Evolutionary conservation across 1,140 invertebrate genomes (phyloP), one percentile per base, ranked within the genome.

Genomic region (Spodoptera litura): DNA sequence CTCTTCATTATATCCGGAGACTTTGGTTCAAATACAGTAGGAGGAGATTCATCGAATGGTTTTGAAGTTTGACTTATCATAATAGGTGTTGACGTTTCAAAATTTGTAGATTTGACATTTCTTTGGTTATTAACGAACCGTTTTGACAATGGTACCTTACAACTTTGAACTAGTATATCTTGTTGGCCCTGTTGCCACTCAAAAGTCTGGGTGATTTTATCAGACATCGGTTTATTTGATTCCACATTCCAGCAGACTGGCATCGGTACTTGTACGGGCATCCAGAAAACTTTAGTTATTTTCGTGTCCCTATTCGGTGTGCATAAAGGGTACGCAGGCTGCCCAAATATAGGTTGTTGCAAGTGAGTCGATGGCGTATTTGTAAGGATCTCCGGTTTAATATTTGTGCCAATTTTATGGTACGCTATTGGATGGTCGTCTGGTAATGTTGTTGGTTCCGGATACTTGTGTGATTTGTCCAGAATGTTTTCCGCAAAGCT

Each of bases 271-370:
- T 44, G 38, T 6, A 44, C 9, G 38, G 83, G 81, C 25, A 82
- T 70, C 80, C 83, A 88, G n/a, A 85, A 58, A 44, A 83, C 75
- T 52, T 82, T 81, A 10, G 82, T 75, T 35, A 81, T 80, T 12
- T 74, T 64, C 6, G 72, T 49, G 11, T 73, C 25, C 5, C 68
- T 9, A 35, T 85, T 78, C 59, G 78, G 49, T 8, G 85, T 61
- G 61, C 86, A 87, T 25, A 85, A 85, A 3, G 88, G 83, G 35
- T 86, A 87, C 0, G 72, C 52, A 6, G 61, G 77, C 82, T 85
- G 78, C 4, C 84, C 85, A 81, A 88, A 89, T 68, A 72, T 64
- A 38, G 59, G 80, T 61, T 38, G n/a, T 78, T 20, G 20, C 20
- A 78, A 52, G 68, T 31, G 55, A 51, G 52, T 72, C 10, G 20